Evolutionary conservation across 2,797 vertebrate species (phyloP), one percentile per base, ranked within the genome.

Genomic region (Anas georgica): DNA sequence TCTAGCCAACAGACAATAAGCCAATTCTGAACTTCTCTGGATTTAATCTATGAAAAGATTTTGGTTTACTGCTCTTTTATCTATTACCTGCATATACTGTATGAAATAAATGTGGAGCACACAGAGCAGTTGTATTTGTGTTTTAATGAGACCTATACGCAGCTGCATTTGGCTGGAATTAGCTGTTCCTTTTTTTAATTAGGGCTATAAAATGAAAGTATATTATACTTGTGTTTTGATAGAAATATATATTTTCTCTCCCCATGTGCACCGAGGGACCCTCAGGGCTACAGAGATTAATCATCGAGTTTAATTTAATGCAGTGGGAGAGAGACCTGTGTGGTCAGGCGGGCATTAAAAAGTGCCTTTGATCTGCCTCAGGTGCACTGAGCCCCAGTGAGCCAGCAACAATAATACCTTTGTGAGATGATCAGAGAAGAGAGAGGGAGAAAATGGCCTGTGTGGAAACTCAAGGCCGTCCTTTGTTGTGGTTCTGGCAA

Each of bases 401-500:
- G 91, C 91, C 88, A 94, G 97, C 93, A 96, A 98, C 98, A 98
- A 97, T 97, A 94, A 96, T 97, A 98, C 97, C 97, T 98, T 98
- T 98, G 97, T 98, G 97, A 97, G 93, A 97, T 96, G 95, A 96
- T 97, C 93, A 91, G 95, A 96, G 97, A 96, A n/a, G 43, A 94
- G 80, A 91, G 89, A 90, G 94, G 95, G 88, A 96, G 94, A 97
- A 91, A 96, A 86, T 84, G 94, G 95, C 96, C 96, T 95, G 89
- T 92, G 94, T 95, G 95, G 94, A 98, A 97, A 97, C 96, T 98
- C 96, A 98, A 97, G 95, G 96, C 96, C 82, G 37, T 85, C 86
- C 97, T 98, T 98, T 98, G 97, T 98, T 98, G 97, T 98, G 98
- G 97, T 97, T 98, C 97, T 98, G 97, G 97, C 96, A 97, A 96